These are phyloP conservation scores for Xylophagus ater DNA, from an alignment of 2,888 invertebrate genomes.

Conservation along the genomic window DNA sequence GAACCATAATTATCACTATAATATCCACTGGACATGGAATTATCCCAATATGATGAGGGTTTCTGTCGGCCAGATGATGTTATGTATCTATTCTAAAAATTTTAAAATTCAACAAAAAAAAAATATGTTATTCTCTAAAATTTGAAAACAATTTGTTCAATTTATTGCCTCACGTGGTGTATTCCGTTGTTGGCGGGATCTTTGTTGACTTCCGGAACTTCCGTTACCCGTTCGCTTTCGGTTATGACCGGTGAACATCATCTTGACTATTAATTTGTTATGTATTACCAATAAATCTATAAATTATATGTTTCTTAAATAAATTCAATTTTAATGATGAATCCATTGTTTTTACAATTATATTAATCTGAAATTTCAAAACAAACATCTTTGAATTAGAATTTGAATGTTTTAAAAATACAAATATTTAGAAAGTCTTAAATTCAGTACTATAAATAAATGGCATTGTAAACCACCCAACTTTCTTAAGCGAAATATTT, in stretches of 20 bases:
- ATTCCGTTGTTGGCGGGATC: constrained; percentile 27
- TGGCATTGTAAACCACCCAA: no score
- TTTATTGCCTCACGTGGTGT: constrained; percentile 21
- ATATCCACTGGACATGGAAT: constrained; percentile 21
- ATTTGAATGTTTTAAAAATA: no score
- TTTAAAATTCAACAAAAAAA: neutral
- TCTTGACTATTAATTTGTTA: constrained; percentile 31
- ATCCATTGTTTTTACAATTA: no score
- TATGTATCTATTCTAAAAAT: constrained; percentile 15
- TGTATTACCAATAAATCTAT: neutral
- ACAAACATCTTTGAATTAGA: no score
- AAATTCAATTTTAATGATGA: neutral
- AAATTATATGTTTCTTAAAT: neutral
- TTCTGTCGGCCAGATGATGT: constrained; percentile 15
- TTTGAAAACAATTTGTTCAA: neutral
- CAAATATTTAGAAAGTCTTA: no score
- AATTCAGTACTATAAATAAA: no score
- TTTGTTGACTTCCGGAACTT: constrained; percentile 32
- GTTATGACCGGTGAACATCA: constrained; percentile 61
- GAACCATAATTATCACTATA: constrained; percentile 24
- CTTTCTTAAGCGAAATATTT: no score
- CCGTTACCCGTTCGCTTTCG: constrained; percentile 44
- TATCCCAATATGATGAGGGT: constrained; percentile 17
- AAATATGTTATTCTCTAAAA: neutral
- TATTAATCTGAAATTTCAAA: no score